Evolutionary conservation across 2,797 vertebrate genomes (phyloP), one percentile per base, ranked within the genome.

Genomic region (Botia kubotai): DNA sequence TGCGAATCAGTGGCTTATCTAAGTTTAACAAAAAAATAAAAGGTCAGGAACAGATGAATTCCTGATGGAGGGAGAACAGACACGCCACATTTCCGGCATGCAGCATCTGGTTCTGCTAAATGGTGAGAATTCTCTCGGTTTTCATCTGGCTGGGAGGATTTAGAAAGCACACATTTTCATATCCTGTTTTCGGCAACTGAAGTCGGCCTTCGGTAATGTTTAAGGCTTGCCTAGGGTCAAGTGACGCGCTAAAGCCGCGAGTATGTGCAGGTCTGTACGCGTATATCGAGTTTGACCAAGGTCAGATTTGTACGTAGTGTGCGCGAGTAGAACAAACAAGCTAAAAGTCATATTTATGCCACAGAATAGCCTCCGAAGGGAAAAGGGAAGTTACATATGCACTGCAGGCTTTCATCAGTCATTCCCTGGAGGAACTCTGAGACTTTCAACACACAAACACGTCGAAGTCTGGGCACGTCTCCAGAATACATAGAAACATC

Each of bases 31-130:
- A 36, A 67, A 26, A 17, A 17, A 5, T 39, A n/a, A 60, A 60
- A 8, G 10, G 21, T 26, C 57, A 60, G 10, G 33, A 39, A 39
- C 11, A 5, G 63, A 66, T 66, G 63, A 19, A 39, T 66, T 39
- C 63, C 19, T 52, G 55, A 53, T 43, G 16, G 67, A n/a, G 50
- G 17, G 60, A 52, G 72, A 16, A 50, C 71, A 55, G 17, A 26
- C 50, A 46, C 7, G 43, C 46, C 50, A 21, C 4, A 48, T 58
- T 76, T 76, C 77, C 50, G 39, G 6, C 48, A 21, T 10, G 1
- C 79, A 87, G 91, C 92, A 94, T 93, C 93, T 94, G 93, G 91
- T 92, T 94, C 90, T 91, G 90, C 90, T 94, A 92, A 92, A 87
- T 85, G 86, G 83, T 72, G 67, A 87, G 91, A 92, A 92, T 92